Evolutionary conservation across 2,797 vertebrate genomes (phyloP).

Genomic region (Lates japonicus): DNA sequence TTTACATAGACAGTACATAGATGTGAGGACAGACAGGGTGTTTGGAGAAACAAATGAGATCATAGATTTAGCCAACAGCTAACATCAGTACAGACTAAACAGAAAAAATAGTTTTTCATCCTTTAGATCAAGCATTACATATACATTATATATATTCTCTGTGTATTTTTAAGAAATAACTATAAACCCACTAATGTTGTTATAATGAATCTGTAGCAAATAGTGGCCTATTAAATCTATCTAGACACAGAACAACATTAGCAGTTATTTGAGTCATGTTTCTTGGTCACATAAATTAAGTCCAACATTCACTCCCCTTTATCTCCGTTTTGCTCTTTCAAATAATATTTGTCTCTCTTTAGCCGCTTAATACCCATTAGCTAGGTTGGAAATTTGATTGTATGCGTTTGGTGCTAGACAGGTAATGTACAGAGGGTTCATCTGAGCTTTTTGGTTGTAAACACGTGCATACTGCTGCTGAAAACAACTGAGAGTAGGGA

Average conservation of each 20-base stretch:
- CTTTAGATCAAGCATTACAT: too few relatives aligned
- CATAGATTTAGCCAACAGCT: neutral
- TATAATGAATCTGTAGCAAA: too few relatives aligned
- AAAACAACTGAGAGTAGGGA: neutral
- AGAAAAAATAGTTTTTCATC: neutral
- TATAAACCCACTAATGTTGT: too few relatives aligned
- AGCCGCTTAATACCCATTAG: too few relatives aligned
- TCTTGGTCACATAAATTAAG: too few relatives aligned
- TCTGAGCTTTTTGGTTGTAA: neutral
- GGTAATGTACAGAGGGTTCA: neutral
- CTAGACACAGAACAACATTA: too few relatives aligned
- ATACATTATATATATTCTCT: too few relatives aligned
- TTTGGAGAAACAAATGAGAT: neutral
- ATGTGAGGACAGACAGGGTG: neutral
- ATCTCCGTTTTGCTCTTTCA: neutral
- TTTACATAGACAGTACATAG: neutral
- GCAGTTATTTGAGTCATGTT: too few relatives aligned
- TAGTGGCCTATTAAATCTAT: too few relatives aligned
- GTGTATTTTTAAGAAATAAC: too few relatives aligned
- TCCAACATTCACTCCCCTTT: neutral
- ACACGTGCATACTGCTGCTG: neutral
- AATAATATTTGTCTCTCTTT: neutral
- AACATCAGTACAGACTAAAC: neutral
- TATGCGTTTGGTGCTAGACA: neutral
- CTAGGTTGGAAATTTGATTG: too few relatives aligned